Base-by-base conservation (phyloP, 2,797 vertebrate species). In the Gymnothorax javanicus region DNA sequence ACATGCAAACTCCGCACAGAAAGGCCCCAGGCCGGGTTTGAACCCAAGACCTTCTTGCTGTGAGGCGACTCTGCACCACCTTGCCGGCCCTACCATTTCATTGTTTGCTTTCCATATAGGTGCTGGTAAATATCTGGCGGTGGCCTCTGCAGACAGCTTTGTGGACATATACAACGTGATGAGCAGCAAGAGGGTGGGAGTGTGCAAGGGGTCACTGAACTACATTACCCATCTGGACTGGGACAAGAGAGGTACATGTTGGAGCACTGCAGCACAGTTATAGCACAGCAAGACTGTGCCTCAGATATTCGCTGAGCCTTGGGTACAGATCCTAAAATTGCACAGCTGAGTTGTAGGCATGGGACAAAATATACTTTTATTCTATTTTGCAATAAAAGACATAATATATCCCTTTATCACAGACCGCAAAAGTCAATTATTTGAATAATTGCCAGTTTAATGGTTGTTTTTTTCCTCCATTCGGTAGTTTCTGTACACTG, bases 81-180 rank as follows among this genome's bases (percentile, higher is more conserved):
- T 43, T 43, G 33, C 33, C 33, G 33, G 1, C 33, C 33, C 33
- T 43, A 2, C 33, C 33, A 43, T 43, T 43, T 43, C 33, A 43
- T 0, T 89, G 11, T 87, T 87, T 79, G n/a, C 75, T 82, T 33
- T 89, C 81, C 81, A 15, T 12, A 86, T 90, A 99, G 99, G 97
- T 90, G 90, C 96, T 89, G 99, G 98, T 62, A 99, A 99, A 90
- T 99, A 99, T 89, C 96, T 99, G 9, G 98, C 98, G 3, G 99
- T 99, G 17, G 98, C 98, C 58, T 99, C 98, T 9, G 97, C 95
- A 84, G 99, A 99, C 94, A 98, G 96, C 77, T 99, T 99, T 93
- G 96, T 99, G 91, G 99, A 99, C 88, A 98, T 99, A 91, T 99
- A 99, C 94, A 99, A 98, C n/a, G 97, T 99, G 84, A 97, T 97